Conservation (phyloP, 2,797 vertebrate species). For the Otus scops region DNA sequence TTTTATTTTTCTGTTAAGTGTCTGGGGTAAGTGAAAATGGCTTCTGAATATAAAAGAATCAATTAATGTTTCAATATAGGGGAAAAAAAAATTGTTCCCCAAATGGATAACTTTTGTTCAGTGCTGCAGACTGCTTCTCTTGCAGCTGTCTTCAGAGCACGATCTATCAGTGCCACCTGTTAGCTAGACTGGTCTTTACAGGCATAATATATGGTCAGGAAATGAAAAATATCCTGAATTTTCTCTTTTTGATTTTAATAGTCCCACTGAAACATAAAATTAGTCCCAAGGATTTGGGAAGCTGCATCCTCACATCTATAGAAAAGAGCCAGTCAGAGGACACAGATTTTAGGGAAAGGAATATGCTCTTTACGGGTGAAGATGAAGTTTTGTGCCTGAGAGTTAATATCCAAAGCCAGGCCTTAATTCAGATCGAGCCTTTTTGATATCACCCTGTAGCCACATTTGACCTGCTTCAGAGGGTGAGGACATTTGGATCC, state of each 20-base stretch:
- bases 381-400: not conserved
- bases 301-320: not conserved
- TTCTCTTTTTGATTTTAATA: not conserved
- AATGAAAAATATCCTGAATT: not conserved
- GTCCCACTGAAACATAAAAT: not conserved
- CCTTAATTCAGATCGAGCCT: accelerated
- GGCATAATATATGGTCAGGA: not conserved
- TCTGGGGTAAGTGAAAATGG: constrained; percentile 53
- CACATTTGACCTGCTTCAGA: not conserved
- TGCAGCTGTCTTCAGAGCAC: not conserved
- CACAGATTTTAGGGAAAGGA: not conserved
- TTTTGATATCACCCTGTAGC: accelerated
- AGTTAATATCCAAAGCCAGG: not conserved
- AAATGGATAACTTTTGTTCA: not conserved
- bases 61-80: constrained; percentile 33
- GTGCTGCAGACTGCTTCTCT: constrained; percentile 10
- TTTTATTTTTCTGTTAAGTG: constrained; percentile 56
- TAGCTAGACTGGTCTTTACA: constrained; percentile 14
- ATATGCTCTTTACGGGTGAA: not conserved
- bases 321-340: not conserved
- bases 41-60: constrained; percentile 54
- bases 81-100: not conserved
- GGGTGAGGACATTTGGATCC: not conserved
- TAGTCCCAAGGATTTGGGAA: not conserved
- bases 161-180: constrained; percentile 25